Evolutionary conservation across 2,797 vertebrate genomes (phyloP).

Genomic region (Eulemur albifrons): DNA sequence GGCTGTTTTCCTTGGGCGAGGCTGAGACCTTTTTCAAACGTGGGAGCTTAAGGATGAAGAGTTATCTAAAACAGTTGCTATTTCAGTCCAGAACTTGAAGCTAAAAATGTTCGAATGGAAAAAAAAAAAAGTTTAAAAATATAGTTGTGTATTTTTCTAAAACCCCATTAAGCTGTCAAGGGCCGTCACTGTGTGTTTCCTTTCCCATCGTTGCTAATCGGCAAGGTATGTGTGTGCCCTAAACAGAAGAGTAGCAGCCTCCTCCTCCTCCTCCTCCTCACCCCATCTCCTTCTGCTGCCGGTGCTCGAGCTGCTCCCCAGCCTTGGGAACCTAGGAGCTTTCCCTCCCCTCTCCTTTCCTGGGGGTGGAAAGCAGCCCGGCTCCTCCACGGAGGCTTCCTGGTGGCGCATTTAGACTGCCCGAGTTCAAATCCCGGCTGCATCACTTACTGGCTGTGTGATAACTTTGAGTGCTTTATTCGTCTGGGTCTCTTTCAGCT

Average conservation of each 20-base stretch:
- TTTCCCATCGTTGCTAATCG: conserved; percentile 59
- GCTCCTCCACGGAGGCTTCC: neutral
- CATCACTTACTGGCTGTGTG: neutral
- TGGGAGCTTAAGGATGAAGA: conserved; percentile 68
- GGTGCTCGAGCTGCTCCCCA: neutral
- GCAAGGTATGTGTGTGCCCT: conserved; percentile 61
- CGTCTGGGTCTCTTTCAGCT: neutral
- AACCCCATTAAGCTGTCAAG: conserved; percentile 72
- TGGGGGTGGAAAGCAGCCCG: neutral
- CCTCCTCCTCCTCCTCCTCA: neutral
- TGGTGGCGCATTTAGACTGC: accelerated
- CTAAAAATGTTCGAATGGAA: conserved; percentile 83
- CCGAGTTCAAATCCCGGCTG: neutral
- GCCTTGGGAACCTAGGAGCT: neutral
- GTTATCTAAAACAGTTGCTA: conserved; percentile 82
- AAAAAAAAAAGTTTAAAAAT: conserved; percentile 81
- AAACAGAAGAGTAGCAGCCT: neutral
- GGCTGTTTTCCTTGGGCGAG: neutral
- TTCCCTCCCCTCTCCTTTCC: neutral
- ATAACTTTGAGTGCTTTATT: neutral
- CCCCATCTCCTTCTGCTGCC: neutral
- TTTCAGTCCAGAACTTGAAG: conserved; percentile 82
- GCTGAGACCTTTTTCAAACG: conserved; percentile 61
- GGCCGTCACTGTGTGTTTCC: conserved; percentile 67
- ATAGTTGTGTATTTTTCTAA: conserved; percentile 76